Evolutionary conservation across 1,140 invertebrate genomes (phyloP), one percentile per base, ranked within the genome.

Genomic region (Sitobion miscanthi): DNA sequence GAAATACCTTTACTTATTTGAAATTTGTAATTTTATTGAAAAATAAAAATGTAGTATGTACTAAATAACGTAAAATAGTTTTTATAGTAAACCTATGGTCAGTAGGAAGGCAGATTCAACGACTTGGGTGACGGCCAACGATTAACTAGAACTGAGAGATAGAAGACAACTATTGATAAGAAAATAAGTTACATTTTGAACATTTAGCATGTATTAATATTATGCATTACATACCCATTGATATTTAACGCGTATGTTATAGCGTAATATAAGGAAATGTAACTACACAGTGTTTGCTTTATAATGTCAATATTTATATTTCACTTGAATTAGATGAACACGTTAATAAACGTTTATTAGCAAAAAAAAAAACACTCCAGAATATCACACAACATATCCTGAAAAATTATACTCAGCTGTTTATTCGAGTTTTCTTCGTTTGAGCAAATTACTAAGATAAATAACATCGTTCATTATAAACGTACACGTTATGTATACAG

Each of bases 251-350:
- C n/a, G 14, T 17, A 30, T 77, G 14, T 17, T 20, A 77, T n/a
- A 77, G 30, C 14, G n/a, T 35, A 69, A 77, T 77, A n/a, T n/a
- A 77, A n/a, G 62, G 17, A n/a, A 77, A 77, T 77, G n/a, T 77
- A 77, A 11, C 62, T n/a, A 30, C 9, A 62, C 57, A 62, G 57
- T 30, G 8, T 62, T 62, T 14, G 5, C 14, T 77, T 77, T 14
- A 77, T n/a, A n/a, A n/a, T n/a, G n/a, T n/a, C 62, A 77, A 77
- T 77, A 77, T 77, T 77, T 77, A 77, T n/a, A 77, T 6, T 77
- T 77, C n/a, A 77, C 62, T 77, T 77, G 30, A 77, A 77, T 77
- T 77, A 77, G 14, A 17, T n/a, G 62, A 77, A 77, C n/a, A n/a
- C 17, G 4, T n/a, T n/a, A 77, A n/a, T 77, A n/a, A 77, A 35